Base-by-base conservation (phyloP, 2,888 invertebrate species). In the Leucophenga montana region DNA sequence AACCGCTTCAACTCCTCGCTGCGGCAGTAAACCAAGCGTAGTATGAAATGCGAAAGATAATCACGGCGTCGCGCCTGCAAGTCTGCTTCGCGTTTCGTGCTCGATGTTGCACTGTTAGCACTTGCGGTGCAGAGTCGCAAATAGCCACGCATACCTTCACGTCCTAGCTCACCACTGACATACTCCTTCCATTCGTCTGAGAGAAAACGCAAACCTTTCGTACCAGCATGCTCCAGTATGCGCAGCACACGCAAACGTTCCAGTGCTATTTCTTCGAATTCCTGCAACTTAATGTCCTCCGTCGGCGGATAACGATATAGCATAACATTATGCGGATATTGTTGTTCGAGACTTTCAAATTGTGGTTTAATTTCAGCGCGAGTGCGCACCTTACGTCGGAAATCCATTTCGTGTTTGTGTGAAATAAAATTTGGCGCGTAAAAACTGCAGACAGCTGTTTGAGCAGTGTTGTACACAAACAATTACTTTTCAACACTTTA, bases 11-110 rank as follows among this genome's bases (percentile, higher is more conserved):
- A 90, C 69, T 98, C 97, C 77, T 95, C 95, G 22, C 94, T 93
- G 82, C 95, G 92, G 85, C 97, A 98, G 88, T 96, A 98, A 0
- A 97, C 97, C 70, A 99, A 89, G 69, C 98, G 91, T 3, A 99
- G 90, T 79, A 98, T 95, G 87, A 95, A 98, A 88, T 99, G 99
- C 0, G 98, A 96, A 66, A 98, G 92, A 82, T 95, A 94, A 88
- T 99, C 99, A 73, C 92, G 92, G 44, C 92, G 91, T 68, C 95
- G 91, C 0, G 92, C 92, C 84, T 93, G 92, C 56, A 93, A 85
- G 82, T 94, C 93, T 1, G 89, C 84, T 73, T 93, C 93, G 14
- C 89, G 90, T 53, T 91, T 90, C 8, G 90, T 89, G 78, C 89
- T 90, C 11, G 72, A 75, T 0, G 67, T 68, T 13, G 68, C 46